Conservation (phyloP, 2,113 vertebrate species). For the Dissostichus mawsoni region DNA sequence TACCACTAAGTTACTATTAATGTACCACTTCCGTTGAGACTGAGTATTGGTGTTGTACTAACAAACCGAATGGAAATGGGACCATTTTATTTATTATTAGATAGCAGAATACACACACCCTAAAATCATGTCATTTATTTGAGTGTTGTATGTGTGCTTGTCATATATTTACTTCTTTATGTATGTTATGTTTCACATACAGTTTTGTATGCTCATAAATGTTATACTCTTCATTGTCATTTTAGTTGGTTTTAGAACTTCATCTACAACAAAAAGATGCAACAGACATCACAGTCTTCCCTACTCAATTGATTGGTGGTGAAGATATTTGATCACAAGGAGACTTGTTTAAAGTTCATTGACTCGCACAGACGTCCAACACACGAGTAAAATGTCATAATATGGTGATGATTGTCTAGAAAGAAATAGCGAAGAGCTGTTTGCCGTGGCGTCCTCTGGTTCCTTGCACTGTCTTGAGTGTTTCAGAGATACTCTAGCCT, state of each 20-base stretch:
- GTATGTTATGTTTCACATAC: neutral
- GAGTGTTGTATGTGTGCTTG: neutral
- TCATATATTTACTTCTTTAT: neutral
- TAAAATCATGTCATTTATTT: neutral
- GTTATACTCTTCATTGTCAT: neutral
- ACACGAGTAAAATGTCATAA: constrained; percentile 36
- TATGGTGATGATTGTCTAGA: constrained; percentile 31
- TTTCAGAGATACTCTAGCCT: constrained; percentile 70
- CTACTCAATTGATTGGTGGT: no score
- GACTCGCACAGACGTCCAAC: constrained; percentile 18
- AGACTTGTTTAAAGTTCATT: neutral
- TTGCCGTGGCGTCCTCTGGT: constrained; percentile 63
- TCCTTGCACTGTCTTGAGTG: constrained; percentile 66
- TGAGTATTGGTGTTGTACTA: neutral
- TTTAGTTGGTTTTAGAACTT: neutral
- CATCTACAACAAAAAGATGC: neutral
- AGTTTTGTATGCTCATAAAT: neutral
- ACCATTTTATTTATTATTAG: neutral
- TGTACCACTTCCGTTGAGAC: neutral
- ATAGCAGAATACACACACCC: neutral
- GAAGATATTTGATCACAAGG: neutral
- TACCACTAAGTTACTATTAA: neutral
- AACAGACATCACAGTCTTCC: neutral
- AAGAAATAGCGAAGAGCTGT: constrained; percentile 49
- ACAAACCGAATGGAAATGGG: neutral